phyloP scores from a whole-genome alignment of 2,113 vertebrate genomes.

The Laterallus jamaicensis region DNA sequence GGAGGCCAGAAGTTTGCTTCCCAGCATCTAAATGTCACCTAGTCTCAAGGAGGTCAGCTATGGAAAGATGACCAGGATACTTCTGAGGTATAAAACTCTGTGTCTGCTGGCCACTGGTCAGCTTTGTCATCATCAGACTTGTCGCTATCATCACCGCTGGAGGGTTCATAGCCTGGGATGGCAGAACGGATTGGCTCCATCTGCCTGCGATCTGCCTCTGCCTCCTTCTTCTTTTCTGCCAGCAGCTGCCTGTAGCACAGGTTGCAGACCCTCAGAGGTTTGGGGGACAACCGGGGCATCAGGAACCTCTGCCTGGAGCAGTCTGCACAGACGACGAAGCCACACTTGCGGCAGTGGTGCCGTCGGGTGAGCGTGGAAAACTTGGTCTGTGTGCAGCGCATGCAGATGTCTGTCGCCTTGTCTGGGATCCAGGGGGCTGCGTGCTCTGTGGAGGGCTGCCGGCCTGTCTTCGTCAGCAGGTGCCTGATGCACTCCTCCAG shows the following conservation, averaged over 20 bases:
- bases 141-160: slow-evolving; percentile 78
- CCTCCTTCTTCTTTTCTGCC: slow-evolving; percentile 52
- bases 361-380: slow-evolving; percentile 83
- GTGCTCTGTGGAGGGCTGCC: slow-evolving; percentile 51
- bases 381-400: slow-evolving; percentile 85
- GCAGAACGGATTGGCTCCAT: background rate
- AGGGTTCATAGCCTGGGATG: slow-evolving; percentile 24
- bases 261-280: slow-evolving; percentile 82
- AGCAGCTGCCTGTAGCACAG: slow-evolving; percentile 77
- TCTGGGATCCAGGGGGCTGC: slow-evolving; percentile 89
- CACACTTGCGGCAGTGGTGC: slow-evolving; percentile 91
- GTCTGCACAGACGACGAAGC: slow-evolving; percentile 85
- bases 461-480: slow-evolving; percentile 60
- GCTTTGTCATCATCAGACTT: slow-evolving; percentile 70
- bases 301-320: slow-evolving; percentile 85
- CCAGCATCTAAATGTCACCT: background rate
- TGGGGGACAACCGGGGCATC: slow-evolving; percentile 81
- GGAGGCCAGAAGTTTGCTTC: background rate
- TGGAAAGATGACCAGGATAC: slow-evolving; percentile 82
- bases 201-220: background rate
- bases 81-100: slow-evolving; percentile 71
- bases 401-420: slow-evolving; percentile 85
- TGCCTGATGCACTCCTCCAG: slow-evolving; percentile 80
- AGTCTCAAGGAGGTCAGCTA: slow-evolving; percentile 59
- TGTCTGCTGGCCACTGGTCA: slow-evolving; percentile 70